Evolutionary conservation across 1,140 invertebrate species (phyloP), one percentile per base, ranked within the genome.

Genomic region (Pogonus chalceus): DNA sequence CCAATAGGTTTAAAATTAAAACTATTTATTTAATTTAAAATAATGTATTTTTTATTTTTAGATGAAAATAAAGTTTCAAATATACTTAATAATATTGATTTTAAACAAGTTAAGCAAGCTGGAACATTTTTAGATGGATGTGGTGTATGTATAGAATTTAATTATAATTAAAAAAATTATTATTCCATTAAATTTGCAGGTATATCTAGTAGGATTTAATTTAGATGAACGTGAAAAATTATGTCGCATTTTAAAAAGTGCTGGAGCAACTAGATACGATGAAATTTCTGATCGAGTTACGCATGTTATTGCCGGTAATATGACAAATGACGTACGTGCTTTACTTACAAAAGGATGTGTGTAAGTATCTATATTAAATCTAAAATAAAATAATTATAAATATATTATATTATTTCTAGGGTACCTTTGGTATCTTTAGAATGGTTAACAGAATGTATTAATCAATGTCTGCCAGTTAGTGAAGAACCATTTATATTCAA

Each of bases 111-210:
- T 2, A 87, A 86, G 66, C 78, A 75, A 62, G 81, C 81, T 58
- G 89, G 88, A 35, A 70, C 78, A 43, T 90, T 90, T 65, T 79
- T 93, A 37, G 89, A 93, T 71, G 88, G 88, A 48, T 92, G 86
- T 67, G 85, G 84, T 68, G 83, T 88, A 65, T 80, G 70, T 79
- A 65, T 50, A 69, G 20, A 69, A 53, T 49, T 49, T 53, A 22
- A 47, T 49, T 62, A 23, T 22, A 51, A 43, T 12, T 53, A 49
- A n/a, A 50, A 39, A 49, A 43, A 23, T 51, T 10, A 51, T 51
- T 56, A 22, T 54, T 47, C 51, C 23, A 23, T 39, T 52, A 51
- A 37, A 55, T 24, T 65, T 63, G 24, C 56, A 81, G 79, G 72
- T 86, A 48, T 84, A 80, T 60, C 61, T 85, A 23, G 73, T 75